Evolutionary conservation across 2,888 invertebrate species (phyloP).

Genomic region (Gisinianus flammeolus): DNA sequence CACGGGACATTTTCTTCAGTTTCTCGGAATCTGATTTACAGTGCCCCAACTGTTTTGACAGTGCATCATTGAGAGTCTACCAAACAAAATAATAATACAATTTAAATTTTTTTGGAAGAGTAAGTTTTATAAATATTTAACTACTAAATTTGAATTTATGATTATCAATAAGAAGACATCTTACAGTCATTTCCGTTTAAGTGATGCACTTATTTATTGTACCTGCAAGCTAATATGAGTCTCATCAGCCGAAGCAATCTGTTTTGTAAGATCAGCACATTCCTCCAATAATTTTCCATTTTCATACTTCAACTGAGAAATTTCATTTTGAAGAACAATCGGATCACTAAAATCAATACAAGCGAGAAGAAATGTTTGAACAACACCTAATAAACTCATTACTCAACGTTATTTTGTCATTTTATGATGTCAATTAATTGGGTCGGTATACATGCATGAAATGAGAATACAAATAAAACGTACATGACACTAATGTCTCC

Average conservation of each 20-base stretch:
- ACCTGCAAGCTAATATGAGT: conserved; percentile 45
- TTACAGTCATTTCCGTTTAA: too few species aligned
- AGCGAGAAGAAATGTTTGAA: too few species aligned
- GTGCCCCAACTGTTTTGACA: conserved; percentile 7
- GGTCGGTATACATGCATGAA: not conserved
- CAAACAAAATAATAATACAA: too few species aligned
- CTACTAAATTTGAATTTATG: too few species aligned
- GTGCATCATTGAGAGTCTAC: conserved; percentile 1
- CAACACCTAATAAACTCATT: too few species aligned
- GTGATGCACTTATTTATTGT: not conserved
- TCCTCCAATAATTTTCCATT: conserved; percentile 44
- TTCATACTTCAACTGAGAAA: conserved; percentile 49
- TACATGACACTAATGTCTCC: conserved; percentile 30
- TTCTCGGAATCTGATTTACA: conserved; percentile 12
- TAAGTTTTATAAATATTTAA: too few species aligned
- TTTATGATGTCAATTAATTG: not conserved
- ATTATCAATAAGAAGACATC: too few species aligned
- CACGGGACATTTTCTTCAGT: not conserved
- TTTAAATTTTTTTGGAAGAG: too few species aligned
- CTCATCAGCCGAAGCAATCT: conserved; percentile 44
- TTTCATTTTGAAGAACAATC: conserved; percentile 42
- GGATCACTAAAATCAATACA: conserved; percentile 31
- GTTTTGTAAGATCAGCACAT: conserved; percentile 37
- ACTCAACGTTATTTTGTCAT: too few species aligned
- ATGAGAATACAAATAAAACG: not conserved